Percentiles rank a stretch among this genome's conserved stretches.
Evolutionary conservation across 2,113 vertebrate species (phyloP).

Genomic region (Mesembrinibis cayennensis): DNA sequence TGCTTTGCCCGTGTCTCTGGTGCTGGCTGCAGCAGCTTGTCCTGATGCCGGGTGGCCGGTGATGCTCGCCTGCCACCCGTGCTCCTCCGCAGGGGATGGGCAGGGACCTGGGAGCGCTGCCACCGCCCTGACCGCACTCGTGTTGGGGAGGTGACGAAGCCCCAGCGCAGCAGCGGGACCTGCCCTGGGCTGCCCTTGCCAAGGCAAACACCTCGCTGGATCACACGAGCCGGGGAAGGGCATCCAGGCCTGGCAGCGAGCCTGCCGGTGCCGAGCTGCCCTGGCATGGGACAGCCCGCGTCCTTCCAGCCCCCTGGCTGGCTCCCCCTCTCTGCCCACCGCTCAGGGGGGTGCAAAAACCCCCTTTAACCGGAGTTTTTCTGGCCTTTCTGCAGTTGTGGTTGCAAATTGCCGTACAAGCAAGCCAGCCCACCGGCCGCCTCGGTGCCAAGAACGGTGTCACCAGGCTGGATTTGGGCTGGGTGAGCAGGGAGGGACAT

Average conservation of each 20-base stretch:
- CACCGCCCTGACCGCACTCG: rapidly evolving
- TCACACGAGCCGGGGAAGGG: background rate
- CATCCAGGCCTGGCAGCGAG: background rate
- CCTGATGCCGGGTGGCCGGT: rapidly evolving
- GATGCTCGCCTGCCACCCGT: rapidly evolving
- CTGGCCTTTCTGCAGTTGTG: background rate
- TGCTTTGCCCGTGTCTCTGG: rapidly evolving
- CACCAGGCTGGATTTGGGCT: background rate
- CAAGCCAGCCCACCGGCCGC: background rate
- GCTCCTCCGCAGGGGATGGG: background rate
- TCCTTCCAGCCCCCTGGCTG: background rate
- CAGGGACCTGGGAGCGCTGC: background rate
- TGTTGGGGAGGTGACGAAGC: background rate
- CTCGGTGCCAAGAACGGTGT: rapidly evolving
- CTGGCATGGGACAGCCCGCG: background rate
- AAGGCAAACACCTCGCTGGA: background rate
- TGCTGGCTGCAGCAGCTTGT: background rate
- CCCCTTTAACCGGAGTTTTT: rapidly evolving
- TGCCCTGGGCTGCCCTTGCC: background rate
- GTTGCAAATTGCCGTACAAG: background rate
- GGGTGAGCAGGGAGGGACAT: background rate
- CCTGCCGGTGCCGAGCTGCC: background rate
- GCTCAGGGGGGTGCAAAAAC: rapidly evolving
- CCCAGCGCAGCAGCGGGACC: background rate
- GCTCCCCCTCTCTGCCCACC: background rate